Percentiles rank a stretch among this genome's conserved stretches.
Evolutionary conservation across 2,113 vertebrate species (phyloP).

Genomic region (Laticauda colubrina): DNA sequence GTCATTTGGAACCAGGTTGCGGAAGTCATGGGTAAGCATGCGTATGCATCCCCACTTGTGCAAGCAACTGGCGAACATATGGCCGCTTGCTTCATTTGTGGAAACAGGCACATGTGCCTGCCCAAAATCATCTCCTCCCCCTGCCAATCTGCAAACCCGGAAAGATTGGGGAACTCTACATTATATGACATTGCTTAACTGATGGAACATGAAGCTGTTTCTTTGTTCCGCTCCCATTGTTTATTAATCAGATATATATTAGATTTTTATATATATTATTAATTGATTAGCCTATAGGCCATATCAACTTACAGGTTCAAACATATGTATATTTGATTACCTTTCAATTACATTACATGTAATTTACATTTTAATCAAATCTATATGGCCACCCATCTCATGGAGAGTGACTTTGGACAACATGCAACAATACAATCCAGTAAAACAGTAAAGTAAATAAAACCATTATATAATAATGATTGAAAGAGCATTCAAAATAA

Average conservation of each 20-base stretch:
- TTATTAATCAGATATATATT: too few species aligned
- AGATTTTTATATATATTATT: too few species aligned
- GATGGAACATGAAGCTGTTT: not conserved
- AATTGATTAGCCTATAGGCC: too few species aligned
- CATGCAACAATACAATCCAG: not conserved
- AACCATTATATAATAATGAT: not conserved
- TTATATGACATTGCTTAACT: not conserved
- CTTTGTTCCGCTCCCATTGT: not conserved
- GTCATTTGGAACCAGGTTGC: not conserved
- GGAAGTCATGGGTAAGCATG: not conserved
- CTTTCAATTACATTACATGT: too few species aligned
- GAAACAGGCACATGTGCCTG: not conserved
- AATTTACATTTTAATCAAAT: too few species aligned
- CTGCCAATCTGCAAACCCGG: too few species aligned
- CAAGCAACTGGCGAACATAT: not conserved
- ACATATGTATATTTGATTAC: too few species aligned
- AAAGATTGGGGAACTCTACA: not conserved
- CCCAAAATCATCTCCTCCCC: not conserved
- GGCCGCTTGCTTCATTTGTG: not conserved
- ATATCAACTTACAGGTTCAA: too few species aligned
- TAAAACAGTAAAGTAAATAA: not conserved
- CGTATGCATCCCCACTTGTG: too few species aligned
- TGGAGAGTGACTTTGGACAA: not conserved
- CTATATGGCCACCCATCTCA: not conserved
- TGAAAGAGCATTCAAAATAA: not conserved